These are phyloP conservation scores for Plebejus melissa DNA, from an alignment of 2,888 invertebrate genomes.

Conservation along the genomic window DNA sequence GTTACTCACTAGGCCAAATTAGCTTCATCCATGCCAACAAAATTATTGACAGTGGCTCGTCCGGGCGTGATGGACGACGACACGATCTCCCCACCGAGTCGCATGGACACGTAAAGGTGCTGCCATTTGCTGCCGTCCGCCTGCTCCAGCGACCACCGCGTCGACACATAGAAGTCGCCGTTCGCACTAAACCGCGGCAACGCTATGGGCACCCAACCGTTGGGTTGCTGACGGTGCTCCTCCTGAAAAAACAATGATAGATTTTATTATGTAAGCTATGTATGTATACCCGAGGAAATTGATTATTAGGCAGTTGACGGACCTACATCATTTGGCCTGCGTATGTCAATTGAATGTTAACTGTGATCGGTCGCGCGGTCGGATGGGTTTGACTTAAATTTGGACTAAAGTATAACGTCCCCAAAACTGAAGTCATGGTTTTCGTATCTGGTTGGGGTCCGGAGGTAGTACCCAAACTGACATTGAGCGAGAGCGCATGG, in stretches of 20 bases:
- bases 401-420: too few species aligned
- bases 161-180: constrained; percentile 65
- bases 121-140: constrained; percentile 73
- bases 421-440: too few species aligned
- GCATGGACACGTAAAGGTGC: constrained; percentile 59
- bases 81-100: constrained; percentile 50
- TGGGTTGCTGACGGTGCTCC: constrained; percentile 72
- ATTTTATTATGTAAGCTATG: too few species aligned
- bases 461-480: too few species aligned
- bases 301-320: too few species aligned
- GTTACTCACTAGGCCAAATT: constrained; percentile 56
- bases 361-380: too few species aligned
- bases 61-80: constrained; percentile 75
- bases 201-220: constrained; percentile 85
- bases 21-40: constrained; percentile 74
- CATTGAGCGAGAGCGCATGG: too few species aligned
- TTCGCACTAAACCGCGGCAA: constrained; percentile 75
- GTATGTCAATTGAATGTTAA: too few species aligned
- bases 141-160: constrained; percentile 61
- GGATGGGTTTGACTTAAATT: too few species aligned
- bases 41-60: constrained; percentile 79
- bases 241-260: constrained; percentile 48
- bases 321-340: too few species aligned
- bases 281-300: too few species aligned
- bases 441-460: too few species aligned